A percentile compares a stretch with the other conserved stretches of the same genome.
phyloP scores from a whole-genome alignment of 2,888 invertebrate species.

The Aporophyla lueneburgensis region DNA sequence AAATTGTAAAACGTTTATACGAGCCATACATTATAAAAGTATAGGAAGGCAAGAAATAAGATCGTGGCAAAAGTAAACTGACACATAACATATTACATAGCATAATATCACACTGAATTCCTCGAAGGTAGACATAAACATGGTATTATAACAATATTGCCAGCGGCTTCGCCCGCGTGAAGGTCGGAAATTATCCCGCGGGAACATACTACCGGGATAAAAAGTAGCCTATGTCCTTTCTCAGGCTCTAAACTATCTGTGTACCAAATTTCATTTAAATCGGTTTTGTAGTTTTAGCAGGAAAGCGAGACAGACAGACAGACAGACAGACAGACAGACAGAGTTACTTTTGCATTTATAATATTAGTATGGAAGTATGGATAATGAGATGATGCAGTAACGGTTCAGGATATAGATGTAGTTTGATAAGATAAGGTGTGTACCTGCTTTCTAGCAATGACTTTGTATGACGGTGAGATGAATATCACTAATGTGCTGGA shows the following conservation, averaged over 20 bases:
- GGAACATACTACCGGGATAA: no score
- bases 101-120: neutral
- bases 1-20: slow-evolving; percentile 49
- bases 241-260: no score
- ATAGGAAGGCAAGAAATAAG: slow-evolving; percentile 46
- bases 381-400: slow-evolving; percentile 4
- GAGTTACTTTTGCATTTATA: no score
- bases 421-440: slow-evolving; percentile 34
- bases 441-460: slow-evolving; percentile 42
- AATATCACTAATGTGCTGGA: slow-evolving; percentile 20
- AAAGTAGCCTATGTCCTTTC: no score
- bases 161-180: no score
- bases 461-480: slow-evolving; percentile 23
- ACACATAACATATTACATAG: neutral
- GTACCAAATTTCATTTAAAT: no score
- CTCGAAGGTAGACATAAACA: slow-evolving; percentile 7
- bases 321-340: no score
- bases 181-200: no score
- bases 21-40: slow-evolving; percentile 46
- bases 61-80: slow-evolving; percentile 12
- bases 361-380: no score
- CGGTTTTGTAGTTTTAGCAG: no score
- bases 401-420: slow-evolving; percentile 38
- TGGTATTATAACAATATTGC: neutral
- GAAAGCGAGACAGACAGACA: no score